phyloP scores from a whole-genome alignment of 2,113 vertebrate genomes.

The Eira barbara region DNA sequence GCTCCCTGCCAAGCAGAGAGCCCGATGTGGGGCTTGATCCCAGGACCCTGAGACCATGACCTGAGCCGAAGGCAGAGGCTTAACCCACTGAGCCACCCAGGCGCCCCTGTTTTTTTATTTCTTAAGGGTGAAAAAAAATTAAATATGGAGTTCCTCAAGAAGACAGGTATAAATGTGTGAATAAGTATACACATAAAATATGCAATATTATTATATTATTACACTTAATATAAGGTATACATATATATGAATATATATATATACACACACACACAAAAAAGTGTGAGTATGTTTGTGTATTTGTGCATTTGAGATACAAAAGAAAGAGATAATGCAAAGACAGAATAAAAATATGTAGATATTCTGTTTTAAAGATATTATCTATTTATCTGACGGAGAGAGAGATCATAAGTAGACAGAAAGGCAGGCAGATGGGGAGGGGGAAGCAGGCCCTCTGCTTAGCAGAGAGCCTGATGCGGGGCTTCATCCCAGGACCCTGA shows the following conservation, averaged over 20 bases:
- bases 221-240: not conserved
- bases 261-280: not conserved
- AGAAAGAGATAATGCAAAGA: not conserved
- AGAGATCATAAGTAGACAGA: no score
- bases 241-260: not conserved
- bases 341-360: not conserved
- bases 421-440: no score
- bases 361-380: not conserved
- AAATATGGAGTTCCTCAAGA: not conserved
- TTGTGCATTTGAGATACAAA: not conserved
- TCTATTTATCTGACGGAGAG: no score
- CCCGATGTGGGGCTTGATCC: no score
- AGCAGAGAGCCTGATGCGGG: no score
- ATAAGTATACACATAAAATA: not conserved
- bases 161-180: not conserved
- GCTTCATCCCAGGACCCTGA: no score
- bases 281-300: not conserved
- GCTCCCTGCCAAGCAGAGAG: no score
- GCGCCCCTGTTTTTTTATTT: no score
- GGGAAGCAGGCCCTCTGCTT: no score
- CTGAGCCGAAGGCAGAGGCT: no score
- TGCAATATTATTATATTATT: not conserved
- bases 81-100: no score
- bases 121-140: not conserved
- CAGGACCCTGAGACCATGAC: no score